These are phyloP conservation scores for Eupeodes corollae DNA, from an alignment of 1,140 invertebrate genomes.

Conservation along the genomic window DNA sequence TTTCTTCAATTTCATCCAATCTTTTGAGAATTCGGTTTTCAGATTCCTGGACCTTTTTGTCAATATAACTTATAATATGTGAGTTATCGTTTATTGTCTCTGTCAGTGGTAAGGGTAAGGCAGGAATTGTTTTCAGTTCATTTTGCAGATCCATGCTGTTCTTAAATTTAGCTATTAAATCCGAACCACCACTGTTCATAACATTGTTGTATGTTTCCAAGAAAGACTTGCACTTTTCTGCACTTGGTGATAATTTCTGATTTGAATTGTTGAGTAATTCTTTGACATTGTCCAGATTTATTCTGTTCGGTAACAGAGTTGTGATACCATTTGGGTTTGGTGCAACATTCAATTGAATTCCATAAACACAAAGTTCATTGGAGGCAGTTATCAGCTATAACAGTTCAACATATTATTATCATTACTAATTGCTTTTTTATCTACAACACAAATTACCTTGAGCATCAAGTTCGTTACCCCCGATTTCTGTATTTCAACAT, in stretches of 20 bases:
- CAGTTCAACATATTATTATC: not conserved
- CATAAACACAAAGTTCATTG: slow-evolving; percentile 27
- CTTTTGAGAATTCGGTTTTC: too few relatives aligned
- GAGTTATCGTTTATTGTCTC: too few relatives aligned
- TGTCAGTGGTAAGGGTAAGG: too few relatives aligned
- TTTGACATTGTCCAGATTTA: slow-evolving; percentile 21
- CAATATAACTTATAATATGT: too few relatives aligned
- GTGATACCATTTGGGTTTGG: slow-evolving; percentile 33
- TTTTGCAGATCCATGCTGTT: too few relatives aligned
- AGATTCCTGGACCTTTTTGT: too few relatives aligned
- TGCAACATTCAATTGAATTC: slow-evolving; percentile 22
- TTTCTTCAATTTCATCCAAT: too few relatives aligned
- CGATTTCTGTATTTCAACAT: slow-evolving; percentile 29
- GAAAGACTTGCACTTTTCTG: slow-evolving; percentile 19
- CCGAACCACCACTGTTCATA: too few relatives aligned
- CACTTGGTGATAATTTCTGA: slow-evolving; percentile 9
- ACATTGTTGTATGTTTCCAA: slow-evolving; percentile 6
- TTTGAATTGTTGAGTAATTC: slow-evolving; percentile 15
- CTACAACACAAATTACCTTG: slow-evolving; percentile 9
- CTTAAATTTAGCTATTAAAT: too few relatives aligned
- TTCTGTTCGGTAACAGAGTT: slow-evolving; percentile 18
- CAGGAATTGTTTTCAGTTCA: too few relatives aligned
- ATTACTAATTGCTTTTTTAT: not conserved
- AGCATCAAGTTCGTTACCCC: slow-evolving; percentile 22
- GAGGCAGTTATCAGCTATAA: slow-evolving; percentile 13